These are phyloP conservation scores for Zaprionus vittiger DNA, from an alignment of 1,140 invertebrate species.

Conservation along the genomic window DNA sequence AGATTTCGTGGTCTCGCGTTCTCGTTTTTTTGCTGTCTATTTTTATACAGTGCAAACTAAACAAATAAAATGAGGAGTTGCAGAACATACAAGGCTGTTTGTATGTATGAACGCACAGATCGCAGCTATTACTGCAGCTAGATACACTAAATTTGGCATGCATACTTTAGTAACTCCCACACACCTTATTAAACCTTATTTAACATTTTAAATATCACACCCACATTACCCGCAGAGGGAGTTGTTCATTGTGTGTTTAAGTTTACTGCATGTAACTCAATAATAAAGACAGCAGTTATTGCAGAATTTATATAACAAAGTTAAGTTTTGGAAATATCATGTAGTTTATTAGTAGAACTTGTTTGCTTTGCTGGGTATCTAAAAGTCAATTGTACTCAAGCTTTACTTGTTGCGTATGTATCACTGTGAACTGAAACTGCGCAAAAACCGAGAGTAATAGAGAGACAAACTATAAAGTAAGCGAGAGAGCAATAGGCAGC, in stretches of 20 bases:
- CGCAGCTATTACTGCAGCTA: neutral
- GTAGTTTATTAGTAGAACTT: no score
- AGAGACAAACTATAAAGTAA: neutral
- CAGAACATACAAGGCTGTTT: neutral
- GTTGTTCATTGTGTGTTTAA: no score
- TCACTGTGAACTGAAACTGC: neutral
- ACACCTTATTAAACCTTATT: no score
- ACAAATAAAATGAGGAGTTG: no score
- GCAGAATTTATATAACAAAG: no score
- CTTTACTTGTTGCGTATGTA: neutral
- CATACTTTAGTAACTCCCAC: no score
- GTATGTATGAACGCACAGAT: neutral
- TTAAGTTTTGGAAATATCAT: no score
- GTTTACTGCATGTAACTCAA: no score
- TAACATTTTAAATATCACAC: neutral
- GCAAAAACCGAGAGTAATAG: constrained; percentile 7
- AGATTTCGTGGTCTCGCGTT: constrained; percentile 43
- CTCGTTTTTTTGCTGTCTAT: neutral
- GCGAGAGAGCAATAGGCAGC: neutral
- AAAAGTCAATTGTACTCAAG: neutral
- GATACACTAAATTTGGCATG: neutral
- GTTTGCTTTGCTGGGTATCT: neutral
- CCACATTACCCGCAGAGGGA: no score
- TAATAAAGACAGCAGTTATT: no score
- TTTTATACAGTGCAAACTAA: neutral